phyloP scores from a whole-genome alignment of 2,113 vertebrate genomes.

The Gnathonemus echidnorhynchus region DNA sequence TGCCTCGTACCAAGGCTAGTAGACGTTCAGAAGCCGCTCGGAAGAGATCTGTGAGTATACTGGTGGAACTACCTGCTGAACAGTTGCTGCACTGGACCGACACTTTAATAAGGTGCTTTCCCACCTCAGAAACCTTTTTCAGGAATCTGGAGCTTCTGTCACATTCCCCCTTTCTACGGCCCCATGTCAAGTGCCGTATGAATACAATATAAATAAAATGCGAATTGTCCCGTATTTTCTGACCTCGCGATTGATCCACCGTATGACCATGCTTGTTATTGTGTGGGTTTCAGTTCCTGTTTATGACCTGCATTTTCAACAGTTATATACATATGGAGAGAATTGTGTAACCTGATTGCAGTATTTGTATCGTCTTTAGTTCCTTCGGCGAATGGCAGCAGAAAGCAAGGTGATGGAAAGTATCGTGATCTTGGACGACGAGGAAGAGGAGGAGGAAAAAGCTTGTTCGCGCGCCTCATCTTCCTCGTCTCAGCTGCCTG shows the following conservation, averaged over 20 bases:
- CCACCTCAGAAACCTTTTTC: not conserved
- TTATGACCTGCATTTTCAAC: not conserved
- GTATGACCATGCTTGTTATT: not conserved
- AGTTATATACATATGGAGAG: not conserved
- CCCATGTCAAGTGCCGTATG: not conserved
- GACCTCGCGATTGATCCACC: not conserved
- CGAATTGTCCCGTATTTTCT: not conserved
- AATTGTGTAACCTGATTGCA: not conserved
- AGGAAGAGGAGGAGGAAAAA: conserved; percentile 41
- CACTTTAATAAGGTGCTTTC: not conserved
- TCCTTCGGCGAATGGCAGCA: conserved; percentile 37
- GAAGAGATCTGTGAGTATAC: not conserved
- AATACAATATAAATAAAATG: not conserved
- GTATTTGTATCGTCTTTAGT: not conserved
- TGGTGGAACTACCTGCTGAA: not conserved
- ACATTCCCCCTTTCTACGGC: not conserved
- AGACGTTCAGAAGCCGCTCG: not conserved
- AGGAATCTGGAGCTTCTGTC: not conserved
- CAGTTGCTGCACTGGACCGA: not conserved
- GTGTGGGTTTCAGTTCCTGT: not conserved
- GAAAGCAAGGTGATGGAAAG: conserved; percentile 40
- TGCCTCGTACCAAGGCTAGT: not conserved
- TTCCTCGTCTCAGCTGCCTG: not conserved
- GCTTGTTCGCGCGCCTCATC: conserved; percentile 31
- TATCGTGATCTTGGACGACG: conserved; percentile 61